Percentiles rank a stretch among this genome's conserved stretches.
Evolutionary conservation across 2,888 invertebrate species (phyloP).

Genomic region (Papilio gigon): DNA sequence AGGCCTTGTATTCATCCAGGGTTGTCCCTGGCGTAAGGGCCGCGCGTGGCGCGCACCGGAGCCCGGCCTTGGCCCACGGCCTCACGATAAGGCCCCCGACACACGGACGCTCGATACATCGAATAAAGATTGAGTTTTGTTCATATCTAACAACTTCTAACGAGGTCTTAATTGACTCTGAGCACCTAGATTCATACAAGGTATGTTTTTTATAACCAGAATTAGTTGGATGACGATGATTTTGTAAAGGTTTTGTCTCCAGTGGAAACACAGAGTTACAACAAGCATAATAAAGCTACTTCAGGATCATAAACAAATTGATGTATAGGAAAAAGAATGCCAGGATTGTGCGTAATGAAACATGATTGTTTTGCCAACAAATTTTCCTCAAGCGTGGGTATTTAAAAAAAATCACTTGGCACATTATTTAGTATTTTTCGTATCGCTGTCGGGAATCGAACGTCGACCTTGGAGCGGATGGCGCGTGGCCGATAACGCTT

Average conservation of each 20-base stretch:
- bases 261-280: too few species aligned
- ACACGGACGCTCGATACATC: conserved; percentile 5
- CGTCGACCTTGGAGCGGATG: conserved; percentile 19
- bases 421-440: conserved; percentile 3
- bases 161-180: too few species aligned
- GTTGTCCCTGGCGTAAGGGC: not conserved
- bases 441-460: conserved; percentile 15
- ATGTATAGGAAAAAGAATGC: not conserved
- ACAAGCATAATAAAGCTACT: too few species aligned
- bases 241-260: too few species aligned
- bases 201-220: too few species aligned
- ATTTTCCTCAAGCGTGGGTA: not conserved
- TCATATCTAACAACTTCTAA: not conserved
- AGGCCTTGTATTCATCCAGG: conserved; percentile 9
- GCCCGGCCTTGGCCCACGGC: conserved; percentile 32
- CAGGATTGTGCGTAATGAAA: not conserved
- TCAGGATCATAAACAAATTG: too few species aligned
- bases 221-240: too few species aligned
- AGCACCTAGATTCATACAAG: too few species aligned
- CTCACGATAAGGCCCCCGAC: conserved; percentile 28
- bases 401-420: not conserved
- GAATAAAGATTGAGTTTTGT: not conserved
- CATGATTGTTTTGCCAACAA: not conserved
- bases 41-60: conserved; percentile 9
- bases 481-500: conserved; percentile 22